phyloP scores from a whole-genome alignment of 1,140 invertebrate species.

The Cheumatopsyche charites region DNA sequence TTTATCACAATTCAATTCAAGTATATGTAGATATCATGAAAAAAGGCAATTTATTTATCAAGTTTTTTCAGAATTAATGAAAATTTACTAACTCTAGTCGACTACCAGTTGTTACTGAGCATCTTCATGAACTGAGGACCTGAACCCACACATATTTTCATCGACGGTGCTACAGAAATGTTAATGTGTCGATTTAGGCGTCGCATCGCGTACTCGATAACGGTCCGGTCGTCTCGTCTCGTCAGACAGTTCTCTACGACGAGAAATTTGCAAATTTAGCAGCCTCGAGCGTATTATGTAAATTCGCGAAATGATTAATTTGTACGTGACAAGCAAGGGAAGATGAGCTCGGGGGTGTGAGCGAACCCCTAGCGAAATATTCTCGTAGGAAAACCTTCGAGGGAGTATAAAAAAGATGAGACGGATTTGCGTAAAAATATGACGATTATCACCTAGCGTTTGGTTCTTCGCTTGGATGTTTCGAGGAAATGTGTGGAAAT shows the following conservation, averaged over 20 bases:
- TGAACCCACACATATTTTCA: no score
- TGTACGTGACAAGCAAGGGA: conserved; percentile 38
- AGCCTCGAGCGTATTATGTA: conserved; percentile 35
- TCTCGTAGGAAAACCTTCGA: background rate
- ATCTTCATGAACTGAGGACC: no score
- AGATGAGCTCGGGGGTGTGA: background rate
- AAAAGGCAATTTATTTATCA: no score
- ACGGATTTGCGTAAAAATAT: conserved; percentile 2
- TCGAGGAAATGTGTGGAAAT: background rate
- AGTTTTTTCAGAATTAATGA: no score
- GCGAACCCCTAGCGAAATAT: no score
- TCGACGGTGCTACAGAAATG: no score
- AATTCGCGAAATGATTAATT: conserved; percentile 39
- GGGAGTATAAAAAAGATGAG: background rate
- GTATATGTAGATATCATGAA: no score
- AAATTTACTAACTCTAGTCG: no score
- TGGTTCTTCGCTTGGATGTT: background rate
- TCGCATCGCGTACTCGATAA: background rate
- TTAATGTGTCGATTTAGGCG: conserved; percentile 1
- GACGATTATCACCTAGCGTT: conserved; percentile 13
- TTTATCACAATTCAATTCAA: no score
- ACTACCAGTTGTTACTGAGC: no score
- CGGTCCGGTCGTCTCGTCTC: conserved; percentile 1
- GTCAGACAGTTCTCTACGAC: conserved; percentile 6
- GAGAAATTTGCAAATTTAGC: conserved; percentile 36